Evolutionary conservation across 2,113 vertebrate species (phyloP), one percentile per base, ranked within the genome.

Genomic region (Henicopernis longicauda): DNA sequence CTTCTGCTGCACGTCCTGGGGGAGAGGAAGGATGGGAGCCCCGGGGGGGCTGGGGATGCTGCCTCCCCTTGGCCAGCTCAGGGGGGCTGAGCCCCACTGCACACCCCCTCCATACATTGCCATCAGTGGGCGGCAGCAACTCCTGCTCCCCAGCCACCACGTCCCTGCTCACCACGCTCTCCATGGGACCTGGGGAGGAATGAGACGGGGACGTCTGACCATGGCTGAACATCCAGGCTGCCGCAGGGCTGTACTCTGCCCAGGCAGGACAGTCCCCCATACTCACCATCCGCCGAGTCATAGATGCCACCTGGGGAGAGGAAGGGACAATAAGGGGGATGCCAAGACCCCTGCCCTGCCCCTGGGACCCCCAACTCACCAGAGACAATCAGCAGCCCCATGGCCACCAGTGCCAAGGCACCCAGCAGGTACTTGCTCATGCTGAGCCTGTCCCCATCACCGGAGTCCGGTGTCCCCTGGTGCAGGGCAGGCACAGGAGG

Each of bases 381-480:
- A 1, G 98, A 98, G 86, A 99, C 94, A 25, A 99, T 95, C 71
- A 99, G 97, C 63, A 99, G 96, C 7, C 98, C 99, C 7, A 99
- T 83, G 4, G 98, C 98, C 13, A 99, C 74, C 74, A 99, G 86
- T 1, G 98, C 98, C 62, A 99, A 55, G 9, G 98, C 98, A 9
- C 98, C 99, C 3, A 99, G 97, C 86, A 99, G 98, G 95, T 98
- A 99, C 92, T 98, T 98, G 97, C 98, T 99, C 89, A 98, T 52
- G 31, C 97, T 98, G 86, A 99, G 47, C 82, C 97, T 93, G 1
- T 97, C 20, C 90, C 98, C 34, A 3, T 94, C 97, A 6, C 96
- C 97, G 6, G 90, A 58, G 3, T 42, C 97, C 7, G 10, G 21
- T 0, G 17, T 36, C 12, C 26, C 93, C 34, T 4, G 36, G n/a